phyloP scores from a whole-genome alignment of 2,113 vertebrate species.

The Fregata magnificens region DNA sequence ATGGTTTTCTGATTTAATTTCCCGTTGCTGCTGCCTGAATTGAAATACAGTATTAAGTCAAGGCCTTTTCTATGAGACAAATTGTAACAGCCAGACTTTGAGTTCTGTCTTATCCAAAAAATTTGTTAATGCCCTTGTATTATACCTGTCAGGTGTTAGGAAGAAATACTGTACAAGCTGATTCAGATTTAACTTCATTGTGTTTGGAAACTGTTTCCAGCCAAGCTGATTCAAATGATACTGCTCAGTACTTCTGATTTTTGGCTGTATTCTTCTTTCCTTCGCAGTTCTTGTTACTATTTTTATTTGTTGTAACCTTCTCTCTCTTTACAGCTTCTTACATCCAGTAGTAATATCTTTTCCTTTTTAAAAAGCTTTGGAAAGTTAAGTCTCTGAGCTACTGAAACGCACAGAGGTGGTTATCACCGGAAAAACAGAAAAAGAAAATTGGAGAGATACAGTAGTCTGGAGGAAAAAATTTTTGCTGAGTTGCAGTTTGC shows the following conservation, averaged over 20 bases:
- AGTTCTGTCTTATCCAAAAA: neutral
- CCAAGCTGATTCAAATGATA: neutral
- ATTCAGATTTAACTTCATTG: neutral
- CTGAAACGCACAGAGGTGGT: neutral
- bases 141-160: neutral
- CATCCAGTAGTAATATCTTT: neutral
- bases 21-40: neutral
- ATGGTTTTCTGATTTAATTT: neutral
- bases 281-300: neutral
- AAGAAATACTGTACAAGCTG: neutral
- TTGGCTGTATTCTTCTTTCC: neutral
- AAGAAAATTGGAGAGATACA: neutral
- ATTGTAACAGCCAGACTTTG: neutral
- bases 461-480: neutral
- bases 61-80: neutral
- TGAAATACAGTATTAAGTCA: neutral
- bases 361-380: neutral
- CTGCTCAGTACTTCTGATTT: neutral
- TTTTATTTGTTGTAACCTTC: neutral
- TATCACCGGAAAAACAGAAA: neutral
- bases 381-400: neutral
- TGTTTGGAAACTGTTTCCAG: neutral
- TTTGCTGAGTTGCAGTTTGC: neutral
- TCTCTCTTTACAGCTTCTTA: neutral
- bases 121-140: rapidly evolving